These are phyloP conservation scores for Uromys caudimaculatus DNA, from an alignment of 2,797 vertebrate genomes.

Conservation along the genomic window DNA sequence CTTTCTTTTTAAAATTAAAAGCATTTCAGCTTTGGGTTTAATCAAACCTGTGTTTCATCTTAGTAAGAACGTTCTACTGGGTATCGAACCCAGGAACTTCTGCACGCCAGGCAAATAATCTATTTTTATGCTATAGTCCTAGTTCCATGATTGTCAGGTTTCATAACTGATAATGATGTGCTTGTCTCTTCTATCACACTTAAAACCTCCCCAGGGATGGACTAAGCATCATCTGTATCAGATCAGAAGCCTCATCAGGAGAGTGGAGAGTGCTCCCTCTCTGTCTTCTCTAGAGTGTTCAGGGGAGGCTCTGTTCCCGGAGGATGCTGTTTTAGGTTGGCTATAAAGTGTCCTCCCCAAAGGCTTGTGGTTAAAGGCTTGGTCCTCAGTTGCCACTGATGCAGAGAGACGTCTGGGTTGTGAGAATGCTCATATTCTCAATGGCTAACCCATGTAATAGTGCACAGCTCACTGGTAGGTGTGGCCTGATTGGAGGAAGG, in stretches of 20 bases:
- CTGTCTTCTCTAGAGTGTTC: neutral
- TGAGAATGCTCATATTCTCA: neutral
- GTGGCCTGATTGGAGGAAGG: neutral
- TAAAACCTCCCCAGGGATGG: neutral
- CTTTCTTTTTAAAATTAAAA: neutral
- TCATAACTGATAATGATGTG: neutral
- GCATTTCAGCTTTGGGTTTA: neutral
- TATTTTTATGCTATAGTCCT: neutral
- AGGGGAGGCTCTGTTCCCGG: neutral
- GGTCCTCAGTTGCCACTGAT: neutral
- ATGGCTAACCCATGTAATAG: neutral
- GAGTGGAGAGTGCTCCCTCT: neutral
- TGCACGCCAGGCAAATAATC: neutral
- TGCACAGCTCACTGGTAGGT: neutral
- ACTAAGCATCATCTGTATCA: neutral
- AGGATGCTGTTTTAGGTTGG: neutral
- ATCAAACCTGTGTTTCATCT: neutral
- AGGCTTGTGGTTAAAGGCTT: neutral
- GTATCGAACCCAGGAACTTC: neutral
- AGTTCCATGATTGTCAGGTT: neutral
- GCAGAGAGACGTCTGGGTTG: neutral
- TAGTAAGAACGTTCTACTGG: neutral
- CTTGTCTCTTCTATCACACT: neutral
- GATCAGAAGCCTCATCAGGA: neutral
- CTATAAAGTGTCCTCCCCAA: neutral